These are phyloP conservation scores for Mesorhabditis spiculigera DNA, from an alignment of 2,888 invertebrate genomes.

Conservation along the genomic window DNA sequence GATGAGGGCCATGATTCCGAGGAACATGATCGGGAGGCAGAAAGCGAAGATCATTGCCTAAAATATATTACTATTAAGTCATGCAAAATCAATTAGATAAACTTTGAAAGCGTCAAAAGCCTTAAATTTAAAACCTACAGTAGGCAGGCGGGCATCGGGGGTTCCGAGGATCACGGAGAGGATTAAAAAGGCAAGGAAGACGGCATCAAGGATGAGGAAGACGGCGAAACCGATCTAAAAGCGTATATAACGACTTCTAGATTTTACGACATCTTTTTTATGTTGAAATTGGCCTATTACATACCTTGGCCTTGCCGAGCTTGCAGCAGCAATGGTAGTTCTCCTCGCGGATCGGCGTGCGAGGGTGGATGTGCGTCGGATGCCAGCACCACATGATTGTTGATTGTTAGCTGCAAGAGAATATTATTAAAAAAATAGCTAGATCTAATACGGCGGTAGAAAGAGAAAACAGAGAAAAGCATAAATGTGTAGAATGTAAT, in stretches of 20 bases:
- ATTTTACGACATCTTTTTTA: not conserved
- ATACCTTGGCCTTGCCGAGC: not conserved
- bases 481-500: no score
- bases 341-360: not conserved
- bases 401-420: not conserved
- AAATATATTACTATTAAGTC: not conserved
- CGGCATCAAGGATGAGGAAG: not conserved
- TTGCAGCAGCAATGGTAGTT: constrained; percentile 5
- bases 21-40: constrained; percentile 21
- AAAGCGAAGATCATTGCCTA: not conserved
- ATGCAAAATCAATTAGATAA: not conserved
- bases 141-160: not conserved
- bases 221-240: constrained; percentile 2
- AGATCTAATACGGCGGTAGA: no score
- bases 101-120: not conserved
- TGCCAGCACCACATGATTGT: not conserved
- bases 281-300: not conserved
- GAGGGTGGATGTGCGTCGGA: not conserved
- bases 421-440: not conserved
- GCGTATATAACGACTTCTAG: not conserved
- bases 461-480: no score
- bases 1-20: constrained; percentile 12
- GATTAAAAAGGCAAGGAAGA: not conserved
- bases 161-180: not conserved
- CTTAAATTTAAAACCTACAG: not conserved